A percentile compares a stretch with the other conserved stretches of the same genome.
Conservation (phyloP, 2,113 vertebrate species). For the Corythornis vintsioides region DNA sequence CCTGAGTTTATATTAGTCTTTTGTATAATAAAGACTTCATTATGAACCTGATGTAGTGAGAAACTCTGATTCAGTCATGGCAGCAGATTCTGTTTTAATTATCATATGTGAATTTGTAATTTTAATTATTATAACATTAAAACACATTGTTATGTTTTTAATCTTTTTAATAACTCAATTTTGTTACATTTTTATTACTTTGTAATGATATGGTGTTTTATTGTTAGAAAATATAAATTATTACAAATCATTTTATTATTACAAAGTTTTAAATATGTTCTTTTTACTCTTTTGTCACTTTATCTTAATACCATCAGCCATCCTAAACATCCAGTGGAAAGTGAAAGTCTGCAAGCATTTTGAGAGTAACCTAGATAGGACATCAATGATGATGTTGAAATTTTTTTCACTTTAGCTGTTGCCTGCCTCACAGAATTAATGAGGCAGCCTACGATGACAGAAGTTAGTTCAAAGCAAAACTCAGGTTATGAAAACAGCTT, state of each 20-base stretch:
- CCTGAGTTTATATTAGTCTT: background rate
- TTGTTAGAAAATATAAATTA: constrained; percentile 60
- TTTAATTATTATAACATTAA: constrained; percentile 71
- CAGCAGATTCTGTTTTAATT: constrained; percentile 45
- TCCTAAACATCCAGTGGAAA: background rate
- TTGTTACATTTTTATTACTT: constrained; percentile 77
- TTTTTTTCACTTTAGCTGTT: constrained; percentile 12
- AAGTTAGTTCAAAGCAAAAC: constrained; percentile 52
- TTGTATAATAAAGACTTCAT: background rate
- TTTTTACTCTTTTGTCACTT: constrained; percentile 47
- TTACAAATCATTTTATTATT: constrained; percentile 67
- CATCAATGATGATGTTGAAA: background rate
- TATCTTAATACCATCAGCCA: background rate
- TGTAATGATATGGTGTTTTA: constrained; percentile 71
- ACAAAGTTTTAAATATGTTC: constrained; percentile 23
- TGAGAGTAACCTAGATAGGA: background rate
- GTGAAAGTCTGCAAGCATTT: constrained; percentile 22
- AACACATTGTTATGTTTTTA: constrained; percentile 69
- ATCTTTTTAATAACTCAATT: constrained; percentile 65
- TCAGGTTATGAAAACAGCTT: constrained; percentile 33
- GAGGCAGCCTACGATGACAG: constrained; percentile 29
- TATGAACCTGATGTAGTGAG: background rate
- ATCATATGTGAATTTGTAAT: constrained; percentile 44
- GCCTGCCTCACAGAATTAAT: constrained; percentile 21
- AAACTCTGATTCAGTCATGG: background rate